Percentiles rank a stretch among this genome's conserved stretches.
These are phyloP conservation scores for Microplitis deprimator DNA, from an alignment of 2,888 invertebrate genomes.

Conservation along the genomic window DNA sequence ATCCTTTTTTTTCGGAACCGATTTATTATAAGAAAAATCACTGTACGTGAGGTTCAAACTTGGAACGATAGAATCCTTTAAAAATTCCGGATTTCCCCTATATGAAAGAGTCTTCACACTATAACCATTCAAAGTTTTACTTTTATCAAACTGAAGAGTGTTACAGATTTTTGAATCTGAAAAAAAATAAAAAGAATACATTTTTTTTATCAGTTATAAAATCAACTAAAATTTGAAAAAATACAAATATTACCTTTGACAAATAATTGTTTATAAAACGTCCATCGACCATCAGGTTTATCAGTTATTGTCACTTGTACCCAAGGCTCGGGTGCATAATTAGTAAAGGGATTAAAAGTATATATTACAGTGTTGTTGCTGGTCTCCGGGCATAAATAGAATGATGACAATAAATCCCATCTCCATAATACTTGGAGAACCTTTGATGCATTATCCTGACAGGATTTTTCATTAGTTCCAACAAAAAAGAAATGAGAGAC, in stretches of 20 bases:
- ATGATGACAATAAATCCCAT: slow-evolving; percentile 3
- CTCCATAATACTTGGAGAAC: neutral
- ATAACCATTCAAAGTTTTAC: slow-evolving; percentile 9
- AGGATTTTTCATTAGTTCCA: neutral
- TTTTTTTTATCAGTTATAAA: neutral
- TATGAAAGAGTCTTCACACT: neutral
- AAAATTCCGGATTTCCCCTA: neutral
- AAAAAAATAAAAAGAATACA: neutral
- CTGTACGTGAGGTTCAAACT: neutral
- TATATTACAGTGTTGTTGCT: neutral
- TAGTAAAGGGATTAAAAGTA: slow-evolving; percentile 3
- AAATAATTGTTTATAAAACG: neutral
- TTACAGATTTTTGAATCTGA: neutral
- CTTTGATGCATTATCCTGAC: neutral
- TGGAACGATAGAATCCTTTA: neutral
- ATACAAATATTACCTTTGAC: neutral
- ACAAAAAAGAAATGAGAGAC: neutral
- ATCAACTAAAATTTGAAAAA: neutral
- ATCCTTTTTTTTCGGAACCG: no score
- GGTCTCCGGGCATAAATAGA: neutral
- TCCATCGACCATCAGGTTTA: neutral
- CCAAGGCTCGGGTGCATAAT: slow-evolving; percentile 12
- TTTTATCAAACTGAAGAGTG: neutral
- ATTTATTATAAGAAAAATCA: no score
- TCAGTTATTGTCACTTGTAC: neutral